Evolutionary conservation across 2,888 invertebrate genomes (phyloP).

Genomic region (Acanthosepion pharaonis): DNA sequence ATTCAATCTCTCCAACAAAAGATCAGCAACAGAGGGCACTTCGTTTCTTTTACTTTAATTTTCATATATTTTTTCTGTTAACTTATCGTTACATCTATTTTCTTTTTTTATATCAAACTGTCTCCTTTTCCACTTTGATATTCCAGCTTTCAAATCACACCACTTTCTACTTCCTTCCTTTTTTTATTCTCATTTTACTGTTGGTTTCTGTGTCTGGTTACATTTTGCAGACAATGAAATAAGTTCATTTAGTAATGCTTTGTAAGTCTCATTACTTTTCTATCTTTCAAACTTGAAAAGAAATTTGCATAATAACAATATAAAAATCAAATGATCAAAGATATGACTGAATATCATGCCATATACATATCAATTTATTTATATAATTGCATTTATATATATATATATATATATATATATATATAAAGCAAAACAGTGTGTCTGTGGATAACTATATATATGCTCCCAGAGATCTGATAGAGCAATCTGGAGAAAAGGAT

Average conservation of each 20-base stretch:
- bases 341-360: neutral
- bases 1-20: too few relatives aligned
- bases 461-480: too few relatives aligned
- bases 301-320: neutral
- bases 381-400: neutral
- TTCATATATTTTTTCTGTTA: neutral
- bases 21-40: too few relatives aligned
- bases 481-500: too few relatives aligned
- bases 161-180: neutral
- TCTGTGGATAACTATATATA: too few relatives aligned
- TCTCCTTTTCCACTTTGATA: neutral
- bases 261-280: neutral
- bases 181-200: neutral
- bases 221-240: neutral
- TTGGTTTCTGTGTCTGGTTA: neutral
- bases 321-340: neutral
- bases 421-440: neutral
- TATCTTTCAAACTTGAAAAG: neutral
- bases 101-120: neutral
- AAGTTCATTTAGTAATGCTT: neutral
- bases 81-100: too few relatives aligned
- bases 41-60: neutral
- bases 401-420: neutral
- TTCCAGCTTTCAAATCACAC: neutral
- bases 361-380: neutral